Evolutionary conservation across 2,797 vertebrate genomes (phyloP).

Genomic region (Anniella stebbinsi): DNA sequence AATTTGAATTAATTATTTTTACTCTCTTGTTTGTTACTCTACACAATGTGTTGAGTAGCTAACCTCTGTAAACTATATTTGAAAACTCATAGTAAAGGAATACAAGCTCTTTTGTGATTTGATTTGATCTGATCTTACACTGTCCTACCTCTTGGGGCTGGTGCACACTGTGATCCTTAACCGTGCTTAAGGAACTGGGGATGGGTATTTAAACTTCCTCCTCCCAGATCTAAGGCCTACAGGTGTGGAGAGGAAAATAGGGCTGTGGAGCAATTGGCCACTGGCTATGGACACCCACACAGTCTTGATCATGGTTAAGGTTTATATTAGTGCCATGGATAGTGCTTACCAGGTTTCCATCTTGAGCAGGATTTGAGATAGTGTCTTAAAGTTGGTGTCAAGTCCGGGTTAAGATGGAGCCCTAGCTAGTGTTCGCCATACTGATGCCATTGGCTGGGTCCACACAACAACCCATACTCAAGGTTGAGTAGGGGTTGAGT

Average conservation of each 20-base stretch:
- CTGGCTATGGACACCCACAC: not conserved
- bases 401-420: not conserved
- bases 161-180: not conserved
- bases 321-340: not conserved
- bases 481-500: too few relatives aligned
- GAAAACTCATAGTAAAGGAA: not conserved
- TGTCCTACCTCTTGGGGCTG: not conserved
- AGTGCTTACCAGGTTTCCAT: not conserved
- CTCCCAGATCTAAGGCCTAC: not conserved
- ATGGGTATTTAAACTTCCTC: not conserved
- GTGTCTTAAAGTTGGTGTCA: not conserved
- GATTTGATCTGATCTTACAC: not conserved
- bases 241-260: not conserved
- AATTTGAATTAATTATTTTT: constrained; percentile 16
- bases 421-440: not conserved
- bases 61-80: not conserved
- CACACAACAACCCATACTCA: too few relatives aligned
- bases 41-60: not conserved
- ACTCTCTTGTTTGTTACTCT: not conserved
- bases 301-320: not conserved
- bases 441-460: too few relatives aligned
- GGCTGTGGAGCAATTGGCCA: not conserved
- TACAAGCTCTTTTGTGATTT: not conserved
- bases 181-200: not conserved
- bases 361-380: not conserved